Conservation (phyloP, 2,888 invertebrate genomes). For the Heliconius charithonia region DNA sequence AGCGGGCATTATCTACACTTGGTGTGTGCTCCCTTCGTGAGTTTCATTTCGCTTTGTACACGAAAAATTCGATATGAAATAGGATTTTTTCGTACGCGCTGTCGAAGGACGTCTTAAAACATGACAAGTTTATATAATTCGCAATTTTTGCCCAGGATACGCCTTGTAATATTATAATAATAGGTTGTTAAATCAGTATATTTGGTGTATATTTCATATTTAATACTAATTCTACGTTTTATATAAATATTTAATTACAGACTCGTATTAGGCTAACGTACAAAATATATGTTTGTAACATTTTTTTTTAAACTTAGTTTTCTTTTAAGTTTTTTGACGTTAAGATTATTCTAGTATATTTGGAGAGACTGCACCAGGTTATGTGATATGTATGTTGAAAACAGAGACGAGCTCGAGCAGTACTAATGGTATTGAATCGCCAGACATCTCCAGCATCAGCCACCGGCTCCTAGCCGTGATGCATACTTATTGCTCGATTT, state of each 20-base stretch:
- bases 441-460: slow-evolving; percentile 75
- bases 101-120: slow-evolving; percentile 5
- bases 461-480: slow-evolving; percentile 65
- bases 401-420: slow-evolving; percentile 43
- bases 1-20: slow-evolving; percentile 75
- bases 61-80: slow-evolving; percentile 51
- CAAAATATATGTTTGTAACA: too few species aligned
- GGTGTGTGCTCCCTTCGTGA: slow-evolving; percentile 65
- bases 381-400: slow-evolving; percentile 33
- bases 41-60: slow-evolving; percentile 59
- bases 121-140: slow-evolving; percentile 7
- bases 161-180: not conserved
- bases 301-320: too few species aligned
- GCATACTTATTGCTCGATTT: slow-evolving; percentile 82
- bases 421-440: slow-evolving; percentile 63
- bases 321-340: too few species aligned
- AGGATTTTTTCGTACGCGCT: slow-evolving; percentile 33
- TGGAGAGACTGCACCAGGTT: slow-evolving; percentile 5
- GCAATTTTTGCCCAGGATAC: not conserved
- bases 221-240: not conserved
- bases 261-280: too few species aligned
- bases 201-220: not conserved
- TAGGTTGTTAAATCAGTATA: not conserved
- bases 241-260: not conserved
- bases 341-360: not conserved